Evolutionary conservation across 2,888 invertebrate genomes (phyloP).

Genomic region (Tenthredo notha): DNA sequence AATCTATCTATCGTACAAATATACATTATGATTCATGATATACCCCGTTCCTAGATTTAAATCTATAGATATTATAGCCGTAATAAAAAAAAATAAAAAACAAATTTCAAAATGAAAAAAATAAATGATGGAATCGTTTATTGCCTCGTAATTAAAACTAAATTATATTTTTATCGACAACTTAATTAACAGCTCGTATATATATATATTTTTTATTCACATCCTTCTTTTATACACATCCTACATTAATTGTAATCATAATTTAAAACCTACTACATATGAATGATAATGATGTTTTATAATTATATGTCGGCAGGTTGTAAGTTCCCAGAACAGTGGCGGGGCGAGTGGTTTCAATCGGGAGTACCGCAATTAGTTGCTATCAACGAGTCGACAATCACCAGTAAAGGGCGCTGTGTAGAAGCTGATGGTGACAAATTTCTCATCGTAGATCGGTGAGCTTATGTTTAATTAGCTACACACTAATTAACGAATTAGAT

Average conservation of each 20-base stretch:
- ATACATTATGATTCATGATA: constrained; percentile 38
- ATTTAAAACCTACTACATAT: not conserved
- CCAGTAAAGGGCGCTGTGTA: constrained; percentile 77
- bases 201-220: not conserved
- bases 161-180: constrained; percentile 1
- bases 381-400: constrained; percentile 76
- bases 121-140: not conserved
- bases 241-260: not conserved
- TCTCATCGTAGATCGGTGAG: constrained; percentile 76
- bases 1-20: constrained; percentile 40
- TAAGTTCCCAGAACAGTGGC: constrained; percentile 76
- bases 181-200: not conserved
- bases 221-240: too few relatives aligned
- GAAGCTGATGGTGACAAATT: constrained; percentile 77
- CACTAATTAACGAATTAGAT: not conserved
- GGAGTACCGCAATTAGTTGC: constrained; percentile 75
- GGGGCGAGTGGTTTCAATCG: constrained; percentile 78
- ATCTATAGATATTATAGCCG: not conserved
- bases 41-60: not conserved
- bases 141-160: constrained; percentile 7
- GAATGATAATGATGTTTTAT: constrained; percentile 12
- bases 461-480: constrained; percentile 50
- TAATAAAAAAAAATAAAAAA: not conserved
- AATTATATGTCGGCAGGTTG: constrained; percentile 69
- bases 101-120: not conserved